Percentiles rank a stretch among this genome's conserved stretches.
phyloP scores from a whole-genome alignment of 2,113 vertebrate genomes.

The Empidonax alnorum region DNA sequence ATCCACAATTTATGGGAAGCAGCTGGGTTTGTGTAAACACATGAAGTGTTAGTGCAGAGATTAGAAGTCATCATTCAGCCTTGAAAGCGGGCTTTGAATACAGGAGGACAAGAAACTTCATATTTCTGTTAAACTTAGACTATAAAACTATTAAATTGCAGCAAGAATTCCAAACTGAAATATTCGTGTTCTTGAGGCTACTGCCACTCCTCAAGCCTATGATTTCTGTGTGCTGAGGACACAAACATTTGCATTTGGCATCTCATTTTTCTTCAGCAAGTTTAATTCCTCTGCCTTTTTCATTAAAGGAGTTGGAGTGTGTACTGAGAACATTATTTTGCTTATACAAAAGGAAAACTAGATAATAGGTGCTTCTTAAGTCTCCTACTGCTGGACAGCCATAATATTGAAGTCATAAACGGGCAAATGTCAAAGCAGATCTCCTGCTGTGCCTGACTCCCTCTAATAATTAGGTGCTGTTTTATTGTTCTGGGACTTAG shows the following conservation, averaged over 20 bases:
- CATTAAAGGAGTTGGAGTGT: not conserved
- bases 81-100: not conserved
- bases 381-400: slow-evolving; percentile 31
- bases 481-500: slow-evolving; percentile 26
- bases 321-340: not conserved
- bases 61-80: not conserved
- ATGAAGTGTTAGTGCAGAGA: not conserved
- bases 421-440: slow-evolving; percentile 59
- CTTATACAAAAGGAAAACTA: slow-evolving; percentile 26
- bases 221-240: not conserved
- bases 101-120: not conserved
- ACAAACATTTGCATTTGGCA: slow-evolving; percentile 5
- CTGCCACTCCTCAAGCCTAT: not conserved
- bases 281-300: slow-evolving; percentile 7
- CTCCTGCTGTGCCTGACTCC: slow-evolving; percentile 31
- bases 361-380: slow-evolving; percentile 34
- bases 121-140: not conserved
- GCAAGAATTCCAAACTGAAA: not conserved
- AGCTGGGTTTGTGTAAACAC: not conserved
- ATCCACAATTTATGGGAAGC: not conserved
- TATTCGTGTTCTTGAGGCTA: not conserved
- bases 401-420: slow-evolving; percentile 44
- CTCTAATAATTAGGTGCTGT: slow-evolving; percentile 36
- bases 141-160: not conserved
- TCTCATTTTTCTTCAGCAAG: not conserved